phyloP scores from a whole-genome alignment of 2,797 vertebrate genomes.

The Bradypodion ventrale region DNA sequence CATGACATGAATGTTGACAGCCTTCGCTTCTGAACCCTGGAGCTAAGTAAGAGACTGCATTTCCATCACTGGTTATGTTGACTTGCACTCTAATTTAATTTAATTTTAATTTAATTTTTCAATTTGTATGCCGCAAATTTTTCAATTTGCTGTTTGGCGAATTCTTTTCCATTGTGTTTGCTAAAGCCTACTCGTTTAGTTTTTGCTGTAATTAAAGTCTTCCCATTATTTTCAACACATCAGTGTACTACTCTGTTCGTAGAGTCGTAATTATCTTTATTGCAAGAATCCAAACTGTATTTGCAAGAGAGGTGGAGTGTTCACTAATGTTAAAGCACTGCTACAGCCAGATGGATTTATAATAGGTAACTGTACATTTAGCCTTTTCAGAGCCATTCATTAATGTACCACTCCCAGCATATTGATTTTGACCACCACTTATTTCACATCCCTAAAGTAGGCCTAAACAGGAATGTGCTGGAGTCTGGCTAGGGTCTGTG shows the following conservation, averaged over 20 bases:
- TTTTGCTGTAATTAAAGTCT: constrained; percentile 37
- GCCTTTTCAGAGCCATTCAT: background rate
- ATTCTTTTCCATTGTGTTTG: constrained; percentile 5
- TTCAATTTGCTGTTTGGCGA: background rate
- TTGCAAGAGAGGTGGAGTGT: background rate
- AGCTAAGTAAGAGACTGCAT: background rate
- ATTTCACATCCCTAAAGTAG: background rate
- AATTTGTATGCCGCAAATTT: too few species aligned
- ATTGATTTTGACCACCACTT: background rate
- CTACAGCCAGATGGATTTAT: too few species aligned
- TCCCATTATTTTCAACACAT: constrained; percentile 26
- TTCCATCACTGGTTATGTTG: background rate
- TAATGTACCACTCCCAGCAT: background rate
- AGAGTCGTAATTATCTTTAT: constrained; percentile 18
- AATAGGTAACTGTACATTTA: background rate
- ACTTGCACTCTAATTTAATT: too few species aligned
- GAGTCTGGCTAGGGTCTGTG: background rate
- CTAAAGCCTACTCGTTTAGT: background rate
- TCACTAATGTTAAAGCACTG: background rate
- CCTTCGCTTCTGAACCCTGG: background rate
- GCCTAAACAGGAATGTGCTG: background rate
- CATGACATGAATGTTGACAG: background rate
- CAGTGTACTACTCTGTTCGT: background rate
- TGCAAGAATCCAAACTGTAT: background rate
- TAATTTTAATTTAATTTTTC: too few species aligned